Percentiles rank a stretch among this genome's conserved stretches.
These are phyloP conservation scores for Drosophila kuntzei DNA, from an alignment of 2,888 invertebrate species.

Conservation along the genomic window DNA sequence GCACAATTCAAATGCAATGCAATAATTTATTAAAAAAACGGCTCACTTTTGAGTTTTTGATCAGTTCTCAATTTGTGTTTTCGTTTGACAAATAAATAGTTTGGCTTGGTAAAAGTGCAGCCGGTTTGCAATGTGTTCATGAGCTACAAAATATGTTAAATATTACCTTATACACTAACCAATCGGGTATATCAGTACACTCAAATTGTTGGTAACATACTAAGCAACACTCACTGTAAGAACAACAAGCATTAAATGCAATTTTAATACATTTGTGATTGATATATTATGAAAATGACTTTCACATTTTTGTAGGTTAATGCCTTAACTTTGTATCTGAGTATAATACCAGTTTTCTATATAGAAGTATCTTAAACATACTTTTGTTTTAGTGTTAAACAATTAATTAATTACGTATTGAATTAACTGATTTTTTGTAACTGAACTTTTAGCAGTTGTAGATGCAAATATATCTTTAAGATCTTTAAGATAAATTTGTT, in stretches of 20 bases:
- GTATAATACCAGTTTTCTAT: neutral
- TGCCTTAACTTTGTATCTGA: neutral
- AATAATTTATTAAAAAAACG: conserved; percentile 10
- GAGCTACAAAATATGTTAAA: conserved; percentile 52
- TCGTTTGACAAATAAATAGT: conserved; percentile 10
- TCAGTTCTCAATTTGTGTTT: conserved; percentile 3
- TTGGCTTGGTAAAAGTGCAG: conserved; percentile 42
- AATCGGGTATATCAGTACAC: neutral
- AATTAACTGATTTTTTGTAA: neutral
- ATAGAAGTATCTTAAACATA: neutral
- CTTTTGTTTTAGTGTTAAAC: neutral
- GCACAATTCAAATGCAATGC: neutral
- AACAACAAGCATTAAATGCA: neutral
- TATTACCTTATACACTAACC: conserved; percentile 22
- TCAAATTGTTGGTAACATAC: neutral
- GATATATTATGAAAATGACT: conserved; percentile 17
- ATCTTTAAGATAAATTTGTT: neutral
- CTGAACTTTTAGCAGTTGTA: neutral
- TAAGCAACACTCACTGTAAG: neutral
- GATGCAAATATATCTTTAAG: neutral
- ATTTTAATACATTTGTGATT: neutral
- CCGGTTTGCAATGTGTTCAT: conserved; percentile 48
- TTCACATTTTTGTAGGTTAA: conserved; percentile 27
- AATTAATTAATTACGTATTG: neutral
- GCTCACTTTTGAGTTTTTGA: neutral